Conservation (phyloP, 2,888 invertebrate genomes). For the Meiosimyza platycephala region DNA sequence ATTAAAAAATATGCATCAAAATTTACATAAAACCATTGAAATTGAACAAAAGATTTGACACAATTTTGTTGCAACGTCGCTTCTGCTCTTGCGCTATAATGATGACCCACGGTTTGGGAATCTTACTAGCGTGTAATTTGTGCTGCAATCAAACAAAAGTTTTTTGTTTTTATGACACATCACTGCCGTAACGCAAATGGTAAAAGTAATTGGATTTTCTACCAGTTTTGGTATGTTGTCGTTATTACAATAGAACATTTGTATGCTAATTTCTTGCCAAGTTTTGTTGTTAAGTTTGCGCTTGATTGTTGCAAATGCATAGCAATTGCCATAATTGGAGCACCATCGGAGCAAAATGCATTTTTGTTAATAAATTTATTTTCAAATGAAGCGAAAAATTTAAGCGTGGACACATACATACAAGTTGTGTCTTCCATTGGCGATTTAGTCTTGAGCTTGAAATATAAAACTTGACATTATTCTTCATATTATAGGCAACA, state of each 20-base stretch:
- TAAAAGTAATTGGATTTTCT: constrained; percentile 15
- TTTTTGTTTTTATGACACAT: neutral
- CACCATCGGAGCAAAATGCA: no score
- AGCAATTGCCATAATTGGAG: no score
- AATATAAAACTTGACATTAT: no score
- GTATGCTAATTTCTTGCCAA: constrained; percentile 10
- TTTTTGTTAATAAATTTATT: no score
- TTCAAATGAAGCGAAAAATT: no score
- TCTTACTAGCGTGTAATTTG: constrained; percentile 26
- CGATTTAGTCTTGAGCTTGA: no score
- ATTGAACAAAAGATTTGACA: neutral
- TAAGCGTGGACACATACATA: no score
- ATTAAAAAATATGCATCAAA: constrained; percentile 21
- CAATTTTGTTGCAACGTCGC: neutral
- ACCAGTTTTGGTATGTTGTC: neutral
- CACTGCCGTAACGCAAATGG: constrained; percentile 4
- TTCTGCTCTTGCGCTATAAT: neutral
- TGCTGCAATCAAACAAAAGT: neutral
- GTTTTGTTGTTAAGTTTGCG: no score
- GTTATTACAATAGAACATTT: constrained; percentile 14
- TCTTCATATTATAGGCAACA: no score
- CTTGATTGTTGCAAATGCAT: no score
- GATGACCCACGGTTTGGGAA: neutral
- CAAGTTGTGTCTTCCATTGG: no score
- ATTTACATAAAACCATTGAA: constrained; percentile 23